Conservation (phyloP, 2,888 invertebrate species). For the Mellilla xanthometata region DNA sequence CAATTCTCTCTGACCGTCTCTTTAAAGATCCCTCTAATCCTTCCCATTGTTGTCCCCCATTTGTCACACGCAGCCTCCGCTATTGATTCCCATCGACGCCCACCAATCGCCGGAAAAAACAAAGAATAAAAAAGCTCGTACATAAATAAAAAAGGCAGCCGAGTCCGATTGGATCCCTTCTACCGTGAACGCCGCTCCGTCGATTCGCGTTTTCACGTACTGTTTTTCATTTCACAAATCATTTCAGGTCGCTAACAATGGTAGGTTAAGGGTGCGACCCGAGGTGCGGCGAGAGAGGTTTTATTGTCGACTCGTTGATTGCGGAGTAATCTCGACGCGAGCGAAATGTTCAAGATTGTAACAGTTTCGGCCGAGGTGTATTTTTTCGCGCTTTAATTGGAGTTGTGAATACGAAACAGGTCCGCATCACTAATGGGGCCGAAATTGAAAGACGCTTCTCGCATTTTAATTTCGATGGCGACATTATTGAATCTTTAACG, state of each 20-base stretch:
- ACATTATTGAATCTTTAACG: conserved; percentile 39
- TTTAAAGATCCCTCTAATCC: conserved; percentile 23
- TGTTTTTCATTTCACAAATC: conserved; percentile 47
- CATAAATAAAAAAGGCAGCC: conserved; percentile 7
- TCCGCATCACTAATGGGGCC: conserved; percentile 40
- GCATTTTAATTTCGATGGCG: conserved; percentile 55
- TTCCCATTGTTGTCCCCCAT: conserved; percentile 29
- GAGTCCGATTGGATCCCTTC: conserved; percentile 43
- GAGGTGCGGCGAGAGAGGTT: conserved; percentile 40
- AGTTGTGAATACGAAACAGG: conserved; percentile 50
- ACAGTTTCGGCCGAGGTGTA: conserved; percentile 29
- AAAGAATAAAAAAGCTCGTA: conserved; percentile 18
- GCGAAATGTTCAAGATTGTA: conserved; percentile 37
- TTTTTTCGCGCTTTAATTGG: conserved; percentile 54
- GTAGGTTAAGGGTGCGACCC: conserved; percentile 30
- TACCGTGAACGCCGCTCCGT: conserved; percentile 41
- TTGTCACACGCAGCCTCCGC: conserved; percentile 37
- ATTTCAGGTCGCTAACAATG: conserved; percentile 29
- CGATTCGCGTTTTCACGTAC: conserved; percentile 28
- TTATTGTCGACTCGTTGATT: conserved; percentile 44
- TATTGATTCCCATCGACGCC: conserved; percentile 35
- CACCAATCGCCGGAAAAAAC: conserved; percentile 23
- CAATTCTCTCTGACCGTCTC: conserved; percentile 17
- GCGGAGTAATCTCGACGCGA: conserved; percentile 35
- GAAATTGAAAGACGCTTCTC: conserved; percentile 49